Conservation (phyloP, 2,888 invertebrate genomes). For the Drosophila siamana region DNA sequence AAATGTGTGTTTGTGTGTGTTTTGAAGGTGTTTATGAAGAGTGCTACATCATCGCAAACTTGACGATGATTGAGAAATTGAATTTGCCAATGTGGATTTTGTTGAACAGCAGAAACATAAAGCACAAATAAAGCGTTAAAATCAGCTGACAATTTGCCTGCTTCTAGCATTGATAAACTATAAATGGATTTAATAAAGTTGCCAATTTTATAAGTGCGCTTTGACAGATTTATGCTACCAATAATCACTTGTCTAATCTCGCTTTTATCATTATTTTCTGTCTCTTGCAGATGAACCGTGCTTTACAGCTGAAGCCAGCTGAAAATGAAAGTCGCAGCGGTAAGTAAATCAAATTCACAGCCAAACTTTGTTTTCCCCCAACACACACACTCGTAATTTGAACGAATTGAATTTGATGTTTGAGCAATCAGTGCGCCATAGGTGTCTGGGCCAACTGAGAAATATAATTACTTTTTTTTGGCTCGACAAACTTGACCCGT, state of each 20-base stretch:
- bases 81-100: constrained; percentile 32
- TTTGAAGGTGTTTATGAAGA: constrained; percentile 74
- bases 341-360: constrained; percentile 86
- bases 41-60: constrained; percentile 53
- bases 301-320: constrained; percentile 99
- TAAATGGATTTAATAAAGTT: no score
- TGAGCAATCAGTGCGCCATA: constrained; percentile 60
- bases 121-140: no score
- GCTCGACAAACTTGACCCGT: constrained; percentile 65
- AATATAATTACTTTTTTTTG: constrained; percentile 74
- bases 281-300: constrained; percentile 98
- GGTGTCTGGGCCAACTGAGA: constrained; percentile 51
- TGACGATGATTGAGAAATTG: constrained; percentile 50
- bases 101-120: no score
- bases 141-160: no score
- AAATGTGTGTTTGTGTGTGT: constrained; percentile 8
- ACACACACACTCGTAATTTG: constrained; percentile 32
- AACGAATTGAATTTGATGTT: constrained; percentile 67
- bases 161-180: no score
- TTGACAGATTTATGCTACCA: no score
- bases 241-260: no score
- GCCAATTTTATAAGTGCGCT: no score
- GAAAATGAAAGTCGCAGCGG: constrained; percentile 99
- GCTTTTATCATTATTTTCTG: constrained; percentile 1
- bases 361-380: constrained; percentile 10